Conservation (phyloP, 1,140 invertebrate species). For the Nebria ingens region DNA sequence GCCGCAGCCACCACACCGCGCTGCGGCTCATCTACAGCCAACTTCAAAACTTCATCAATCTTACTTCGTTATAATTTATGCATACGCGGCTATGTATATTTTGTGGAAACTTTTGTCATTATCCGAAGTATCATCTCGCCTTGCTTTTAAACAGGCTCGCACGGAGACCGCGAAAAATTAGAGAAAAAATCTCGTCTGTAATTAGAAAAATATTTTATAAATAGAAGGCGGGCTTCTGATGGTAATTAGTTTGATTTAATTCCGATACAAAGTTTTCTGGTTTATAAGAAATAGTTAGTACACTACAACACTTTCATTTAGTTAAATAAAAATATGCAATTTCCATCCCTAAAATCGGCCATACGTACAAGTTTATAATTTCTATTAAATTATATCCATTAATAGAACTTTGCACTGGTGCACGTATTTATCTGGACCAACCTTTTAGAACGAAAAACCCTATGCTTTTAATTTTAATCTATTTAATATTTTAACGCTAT, state of each 20-base stretch:
- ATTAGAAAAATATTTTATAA: conserved; percentile 5
- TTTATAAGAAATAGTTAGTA: no score
- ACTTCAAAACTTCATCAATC: conserved; percentile 25
- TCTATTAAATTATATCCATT: no score
- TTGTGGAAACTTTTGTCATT: conserved; percentile 28
- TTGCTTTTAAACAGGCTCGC: neutral
- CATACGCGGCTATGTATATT: conserved; percentile 17
- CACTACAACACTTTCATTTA: no score
- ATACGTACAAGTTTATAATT: no score
- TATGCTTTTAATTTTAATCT: neutral
- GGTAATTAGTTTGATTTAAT: conserved; percentile 7
- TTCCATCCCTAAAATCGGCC: no score
- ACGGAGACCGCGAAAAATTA: conserved; percentile 1
- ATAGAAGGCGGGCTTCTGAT: neutral
- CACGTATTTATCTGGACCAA: no score
- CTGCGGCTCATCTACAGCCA: no score
- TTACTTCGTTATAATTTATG: conserved; percentile 29
- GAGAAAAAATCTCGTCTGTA: neutral
- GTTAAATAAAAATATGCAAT: no score
- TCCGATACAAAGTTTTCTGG: neutral
- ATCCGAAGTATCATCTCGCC: conserved; percentile 14
- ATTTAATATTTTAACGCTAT: neutral
- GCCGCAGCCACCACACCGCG: no score
- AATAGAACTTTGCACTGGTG: no score
- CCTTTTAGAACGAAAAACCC: neutral